phyloP scores from a whole-genome alignment of 2,888 invertebrate genomes.

The Leucophora obtusa region DNA sequence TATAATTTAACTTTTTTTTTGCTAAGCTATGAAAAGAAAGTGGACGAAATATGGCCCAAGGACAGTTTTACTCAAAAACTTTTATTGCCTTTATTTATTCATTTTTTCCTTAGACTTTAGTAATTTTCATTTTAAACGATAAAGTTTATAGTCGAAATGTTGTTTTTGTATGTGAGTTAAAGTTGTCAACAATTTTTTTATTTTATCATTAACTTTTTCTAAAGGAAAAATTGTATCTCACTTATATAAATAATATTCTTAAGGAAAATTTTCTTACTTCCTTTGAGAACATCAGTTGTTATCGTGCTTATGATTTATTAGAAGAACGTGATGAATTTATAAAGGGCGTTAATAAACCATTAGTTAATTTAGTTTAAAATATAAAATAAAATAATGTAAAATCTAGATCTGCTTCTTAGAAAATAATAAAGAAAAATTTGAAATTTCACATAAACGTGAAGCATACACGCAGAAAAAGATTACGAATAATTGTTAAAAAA shows the following conservation, averaged over 20 bases:
- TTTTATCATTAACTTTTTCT: slow-evolving; percentile 18
- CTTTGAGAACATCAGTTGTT: background rate
- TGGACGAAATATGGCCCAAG: slow-evolving; percentile 1
- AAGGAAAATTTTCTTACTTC: slow-evolving; percentile 5
- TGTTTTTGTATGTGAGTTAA: slow-evolving; percentile 4
- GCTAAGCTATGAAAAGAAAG: slow-evolving; percentile 14
- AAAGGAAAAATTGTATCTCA: too few species aligned
- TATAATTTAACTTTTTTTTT: slow-evolving; percentile 4
- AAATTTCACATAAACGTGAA: too few species aligned
- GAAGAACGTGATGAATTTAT: background rate
- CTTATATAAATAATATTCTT: background rate
- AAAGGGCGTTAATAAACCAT: slow-evolving; percentile 1
- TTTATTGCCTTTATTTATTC: slow-evolving; percentile 19
- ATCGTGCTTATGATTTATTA: background rate
- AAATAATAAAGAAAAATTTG: too few species aligned
- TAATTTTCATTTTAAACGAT: slow-evolving; percentile 15
- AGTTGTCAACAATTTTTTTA: slow-evolving; percentile 23
- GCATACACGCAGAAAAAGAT: too few species aligned
- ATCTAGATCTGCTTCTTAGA: too few species aligned
- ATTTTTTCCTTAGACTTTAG: background rate
- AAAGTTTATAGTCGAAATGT: slow-evolving; percentile 13
- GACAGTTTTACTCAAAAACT: slow-evolving; percentile 12
- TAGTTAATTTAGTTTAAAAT: slow-evolving; percentile 11
- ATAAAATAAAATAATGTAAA: too few species aligned
- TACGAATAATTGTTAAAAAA: too few species aligned